Evolutionary conservation across 1,140 invertebrate genomes (phyloP).

Genomic region (Lasioglossum albipes): DNA sequence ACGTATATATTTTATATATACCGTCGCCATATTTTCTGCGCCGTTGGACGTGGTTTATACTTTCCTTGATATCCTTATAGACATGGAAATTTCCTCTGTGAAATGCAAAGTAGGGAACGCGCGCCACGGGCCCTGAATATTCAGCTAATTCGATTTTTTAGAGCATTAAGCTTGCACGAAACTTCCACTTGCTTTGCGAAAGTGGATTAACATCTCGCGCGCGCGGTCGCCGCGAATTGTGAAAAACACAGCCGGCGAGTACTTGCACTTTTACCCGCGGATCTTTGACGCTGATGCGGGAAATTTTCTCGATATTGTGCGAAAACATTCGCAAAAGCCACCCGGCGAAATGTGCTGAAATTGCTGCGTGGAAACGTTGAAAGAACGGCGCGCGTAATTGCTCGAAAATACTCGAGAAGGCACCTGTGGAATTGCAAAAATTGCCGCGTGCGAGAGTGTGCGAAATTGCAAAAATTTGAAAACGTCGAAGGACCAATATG

Average conservation of each 20-base stretch:
- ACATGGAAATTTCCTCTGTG: conserved; percentile 36
- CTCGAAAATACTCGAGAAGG: too few species aligned
- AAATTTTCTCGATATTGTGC: background rate
- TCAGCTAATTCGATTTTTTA: conserved; percentile 47
- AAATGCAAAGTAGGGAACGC: conserved; percentile 39
- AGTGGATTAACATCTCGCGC: conserved; percentile 23
- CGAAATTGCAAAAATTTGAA: too few species aligned
- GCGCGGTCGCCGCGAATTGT: background rate
- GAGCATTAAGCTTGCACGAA: conserved; percentile 39
- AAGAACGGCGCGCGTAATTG: too few species aligned
- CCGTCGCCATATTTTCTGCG: conserved; percentile 15
- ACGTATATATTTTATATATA: too few species aligned
- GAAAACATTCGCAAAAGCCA: too few species aligned
- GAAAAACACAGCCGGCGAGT: background rate
- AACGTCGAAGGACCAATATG: too few species aligned
- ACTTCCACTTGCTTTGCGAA: conserved; percentile 36
- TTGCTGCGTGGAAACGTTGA: too few species aligned
- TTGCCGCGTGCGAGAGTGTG: too few species aligned
- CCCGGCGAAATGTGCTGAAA: too few species aligned
- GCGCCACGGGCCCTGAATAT: conserved; percentile 37
- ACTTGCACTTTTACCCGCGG: background rate
- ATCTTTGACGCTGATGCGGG: background rate
- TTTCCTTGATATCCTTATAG: conserved; percentile 40
- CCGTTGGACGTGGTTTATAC: conserved; percentile 30
- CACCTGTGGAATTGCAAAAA: too few species aligned